Conservation (phyloP, 23 tunicate genomes). For the Trididemnum nubilum region DNA sequence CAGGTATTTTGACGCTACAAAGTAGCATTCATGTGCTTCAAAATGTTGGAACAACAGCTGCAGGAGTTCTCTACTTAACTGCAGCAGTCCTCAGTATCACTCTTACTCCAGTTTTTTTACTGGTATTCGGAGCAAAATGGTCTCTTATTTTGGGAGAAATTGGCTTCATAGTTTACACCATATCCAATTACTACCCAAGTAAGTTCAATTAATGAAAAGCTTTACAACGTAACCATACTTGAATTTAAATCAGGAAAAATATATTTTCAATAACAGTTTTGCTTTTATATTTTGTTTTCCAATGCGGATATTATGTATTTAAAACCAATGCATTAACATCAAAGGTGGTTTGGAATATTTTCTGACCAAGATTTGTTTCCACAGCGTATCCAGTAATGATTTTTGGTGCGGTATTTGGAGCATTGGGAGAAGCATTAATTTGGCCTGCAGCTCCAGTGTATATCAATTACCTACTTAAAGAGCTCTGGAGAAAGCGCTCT, state of each 20-base stretch:
- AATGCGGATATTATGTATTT: too few relatives aligned
- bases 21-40: constrained; percentile 47
- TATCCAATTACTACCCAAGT: constrained; percentile 50
- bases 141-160: constrained; percentile 40
- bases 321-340: too few relatives aligned
- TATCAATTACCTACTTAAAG: neutral
- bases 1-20: constrained; percentile 42
- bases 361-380: too few relatives aligned
- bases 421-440: constrained; percentile 50
- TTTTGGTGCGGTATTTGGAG: constrained; percentile 33
- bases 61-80: constrained; percentile 14
- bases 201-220: constrained; percentile 22
- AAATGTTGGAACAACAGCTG: constrained; percentile 29
- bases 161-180: constrained; percentile 36
- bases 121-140: constrained; percentile 45
- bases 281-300: too few relatives aligned
- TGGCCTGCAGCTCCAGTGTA: constrained; percentile 46
- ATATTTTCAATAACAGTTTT: neutral
- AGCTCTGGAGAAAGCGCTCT: neutral
- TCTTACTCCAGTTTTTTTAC: constrained; percentile 30
- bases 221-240: neutral
- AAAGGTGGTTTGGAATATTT: too few relatives aligned
- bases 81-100: constrained; percentile 4
- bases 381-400: too few relatives aligned
- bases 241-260: neutral